Conservation (phyloP, 2,797 vertebrate genomes). For the Coregonus sp. region DNA sequence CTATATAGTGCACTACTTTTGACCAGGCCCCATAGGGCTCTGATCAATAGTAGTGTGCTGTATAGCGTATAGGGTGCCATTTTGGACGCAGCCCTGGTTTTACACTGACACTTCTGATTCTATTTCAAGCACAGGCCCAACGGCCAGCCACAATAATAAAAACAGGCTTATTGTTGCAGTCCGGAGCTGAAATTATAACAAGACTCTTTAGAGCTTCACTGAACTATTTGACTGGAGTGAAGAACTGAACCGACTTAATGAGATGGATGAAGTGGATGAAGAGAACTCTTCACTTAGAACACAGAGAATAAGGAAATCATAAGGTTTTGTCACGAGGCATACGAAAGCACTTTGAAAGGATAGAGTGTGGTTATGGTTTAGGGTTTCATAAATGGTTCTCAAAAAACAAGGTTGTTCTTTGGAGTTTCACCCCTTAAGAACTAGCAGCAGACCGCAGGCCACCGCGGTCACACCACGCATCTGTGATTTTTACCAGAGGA, state of each 20-base stretch:
- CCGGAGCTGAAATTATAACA: neutral
- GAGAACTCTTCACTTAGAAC: too few relatives aligned
- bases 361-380: neutral
- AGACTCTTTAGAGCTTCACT: neutral
- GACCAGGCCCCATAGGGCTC: too few relatives aligned
- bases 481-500: constrained; percentile 58
- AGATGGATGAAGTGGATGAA: neutral
- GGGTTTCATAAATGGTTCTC: neutral
- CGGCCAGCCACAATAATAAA: neutral
- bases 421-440: too few relatives aligned
- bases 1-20: neutral
- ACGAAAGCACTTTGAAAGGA: neutral
- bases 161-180: neutral
- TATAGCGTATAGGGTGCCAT: neutral
- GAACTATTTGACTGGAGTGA: neutral
- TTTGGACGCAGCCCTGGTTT: neutral
- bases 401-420: neutral
- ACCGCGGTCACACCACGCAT: too few relatives aligned
- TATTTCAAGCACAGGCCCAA: too few relatives aligned
- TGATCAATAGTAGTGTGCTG: neutral
- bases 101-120: too few relatives aligned
- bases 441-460: too few relatives aligned
- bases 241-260: neutral
- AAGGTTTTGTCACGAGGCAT: too few relatives aligned
- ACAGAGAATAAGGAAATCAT: too few relatives aligned